These are phyloP conservation scores for Callipepla squamata DNA, from an alignment of 2,113 vertebrate species.

Conservation along the genomic window DNA sequence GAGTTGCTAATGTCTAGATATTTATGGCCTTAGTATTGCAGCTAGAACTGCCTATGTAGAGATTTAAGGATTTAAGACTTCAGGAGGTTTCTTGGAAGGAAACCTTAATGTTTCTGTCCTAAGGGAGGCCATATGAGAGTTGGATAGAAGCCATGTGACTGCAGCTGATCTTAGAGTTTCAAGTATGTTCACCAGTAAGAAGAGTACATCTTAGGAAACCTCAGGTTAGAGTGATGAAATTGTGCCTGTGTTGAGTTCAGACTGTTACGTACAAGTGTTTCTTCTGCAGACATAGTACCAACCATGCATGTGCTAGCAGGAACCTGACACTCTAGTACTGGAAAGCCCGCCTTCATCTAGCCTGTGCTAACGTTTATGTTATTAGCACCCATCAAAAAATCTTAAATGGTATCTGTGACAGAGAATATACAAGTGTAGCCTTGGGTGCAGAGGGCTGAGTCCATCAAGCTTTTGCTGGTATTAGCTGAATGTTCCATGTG, in stretches of 20 bases:
- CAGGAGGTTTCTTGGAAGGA: neutral
- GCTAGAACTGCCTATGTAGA: neutral
- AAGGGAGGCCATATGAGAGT: neutral
- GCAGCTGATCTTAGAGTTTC: neutral
- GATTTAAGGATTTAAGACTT: neutral
- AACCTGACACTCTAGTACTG: neutral
- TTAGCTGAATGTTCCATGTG: neutral
- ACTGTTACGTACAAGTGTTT: neutral
- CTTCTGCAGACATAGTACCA: neutral
- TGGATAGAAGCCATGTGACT: neutral
- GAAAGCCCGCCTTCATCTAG: neutral
- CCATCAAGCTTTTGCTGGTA: neutral
- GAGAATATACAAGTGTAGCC: neutral
- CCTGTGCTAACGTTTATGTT: neutral
- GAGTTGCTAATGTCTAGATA: neutral
- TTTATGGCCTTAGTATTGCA: neutral
- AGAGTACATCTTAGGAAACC: neutral
- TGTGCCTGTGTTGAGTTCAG: neutral
- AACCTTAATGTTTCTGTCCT: neutral
- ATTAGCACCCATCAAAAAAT: neutral
- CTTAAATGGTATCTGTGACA: neutral
- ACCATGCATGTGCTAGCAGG: neutral
- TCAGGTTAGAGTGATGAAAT: neutral
- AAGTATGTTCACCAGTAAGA: neutral
- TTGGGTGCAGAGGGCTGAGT: neutral